Percentiles rank a stretch among this genome's conserved stretches.
phyloP scores from a whole-genome alignment of 2,888 invertebrate genomes.

The Periphyllus acericola region DNA sequence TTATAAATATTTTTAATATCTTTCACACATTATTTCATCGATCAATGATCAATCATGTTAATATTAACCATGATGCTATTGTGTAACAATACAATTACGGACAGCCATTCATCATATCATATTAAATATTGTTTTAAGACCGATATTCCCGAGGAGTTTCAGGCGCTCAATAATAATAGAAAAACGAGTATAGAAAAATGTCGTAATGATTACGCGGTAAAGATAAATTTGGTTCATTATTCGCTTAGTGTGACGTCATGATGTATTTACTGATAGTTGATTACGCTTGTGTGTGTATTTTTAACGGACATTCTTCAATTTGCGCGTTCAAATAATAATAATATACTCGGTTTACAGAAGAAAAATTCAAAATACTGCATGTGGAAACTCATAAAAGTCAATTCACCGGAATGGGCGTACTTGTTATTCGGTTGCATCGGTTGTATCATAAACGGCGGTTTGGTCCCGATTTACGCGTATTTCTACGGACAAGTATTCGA shows the following conservation, averaged over 20 bases:
- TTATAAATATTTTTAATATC: not conserved
- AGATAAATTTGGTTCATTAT: constrained; percentile 5
- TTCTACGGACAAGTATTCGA: constrained; percentile 83
- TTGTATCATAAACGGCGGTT: constrained; percentile 76
- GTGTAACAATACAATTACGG: not conserved
- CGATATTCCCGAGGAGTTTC: constrained; percentile 17
- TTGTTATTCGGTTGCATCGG: constrained; percentile 74
- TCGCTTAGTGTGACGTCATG: constrained; percentile 7
- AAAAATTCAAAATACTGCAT: constrained; percentile 67
- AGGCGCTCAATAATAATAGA: constrained; percentile 25
- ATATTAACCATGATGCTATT: not conserved
- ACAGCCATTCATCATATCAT: not conserved
- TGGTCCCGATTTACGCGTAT: constrained; percentile 80
- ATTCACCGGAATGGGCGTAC: constrained; percentile 77
- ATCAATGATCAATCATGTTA: not conserved
- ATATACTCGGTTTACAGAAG: constrained; percentile 62
- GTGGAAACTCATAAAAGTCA: constrained; percentile 74
- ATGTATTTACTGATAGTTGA: not conserved
- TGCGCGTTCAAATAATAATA: not conserved
- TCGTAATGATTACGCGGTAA: constrained; percentile 24
- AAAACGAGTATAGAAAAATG: not conserved
- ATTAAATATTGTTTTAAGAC: constrained; percentile 21
- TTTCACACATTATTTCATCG: not conserved
- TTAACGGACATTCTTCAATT: not conserved
- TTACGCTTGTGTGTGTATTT: not conserved